Conservation (phyloP, 1,140 invertebrate species). For the Pemphigus obesinymphae region DNA sequence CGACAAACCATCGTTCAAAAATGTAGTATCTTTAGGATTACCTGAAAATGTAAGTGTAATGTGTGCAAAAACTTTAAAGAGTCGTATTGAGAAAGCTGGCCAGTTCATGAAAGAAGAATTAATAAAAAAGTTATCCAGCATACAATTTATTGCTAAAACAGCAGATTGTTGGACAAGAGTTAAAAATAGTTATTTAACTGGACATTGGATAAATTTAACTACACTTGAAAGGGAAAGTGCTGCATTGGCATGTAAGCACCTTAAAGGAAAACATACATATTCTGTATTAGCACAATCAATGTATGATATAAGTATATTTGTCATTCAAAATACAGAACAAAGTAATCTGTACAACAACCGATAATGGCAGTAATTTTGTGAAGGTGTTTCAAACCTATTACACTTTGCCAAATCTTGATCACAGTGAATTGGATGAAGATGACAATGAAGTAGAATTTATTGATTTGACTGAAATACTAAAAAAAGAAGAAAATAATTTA, state of each 20-base stretch:
- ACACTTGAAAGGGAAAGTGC: not conserved
- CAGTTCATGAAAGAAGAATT: not conserved
- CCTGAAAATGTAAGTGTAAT: not conserved
- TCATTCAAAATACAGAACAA: slow-evolving; percentile 1
- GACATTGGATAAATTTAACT: not conserved
- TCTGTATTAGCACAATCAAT: not conserved
- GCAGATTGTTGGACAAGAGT: not conserved
- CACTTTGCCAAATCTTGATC: no score
- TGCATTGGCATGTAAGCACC: not conserved
- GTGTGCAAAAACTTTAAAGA: not conserved
- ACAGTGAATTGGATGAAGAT: no score
- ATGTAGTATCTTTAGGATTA: not conserved
- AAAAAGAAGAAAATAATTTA: no score
- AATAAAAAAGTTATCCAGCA: not conserved
- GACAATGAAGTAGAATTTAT: no score
- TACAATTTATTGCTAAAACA: not conserved
- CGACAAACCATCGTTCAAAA: no score
- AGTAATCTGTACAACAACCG: not conserved
- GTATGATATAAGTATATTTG: not conserved
- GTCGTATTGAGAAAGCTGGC: not conserved
- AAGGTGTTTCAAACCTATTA: no score
- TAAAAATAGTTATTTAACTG: not conserved
- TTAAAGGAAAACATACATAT: not conserved
- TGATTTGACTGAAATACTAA: no score
- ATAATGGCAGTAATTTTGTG: slow-evolving; percentile 8